phyloP scores from a whole-genome alignment of 2,113 vertebrate species.

The Dolichallabes microphthalmus region DNA sequence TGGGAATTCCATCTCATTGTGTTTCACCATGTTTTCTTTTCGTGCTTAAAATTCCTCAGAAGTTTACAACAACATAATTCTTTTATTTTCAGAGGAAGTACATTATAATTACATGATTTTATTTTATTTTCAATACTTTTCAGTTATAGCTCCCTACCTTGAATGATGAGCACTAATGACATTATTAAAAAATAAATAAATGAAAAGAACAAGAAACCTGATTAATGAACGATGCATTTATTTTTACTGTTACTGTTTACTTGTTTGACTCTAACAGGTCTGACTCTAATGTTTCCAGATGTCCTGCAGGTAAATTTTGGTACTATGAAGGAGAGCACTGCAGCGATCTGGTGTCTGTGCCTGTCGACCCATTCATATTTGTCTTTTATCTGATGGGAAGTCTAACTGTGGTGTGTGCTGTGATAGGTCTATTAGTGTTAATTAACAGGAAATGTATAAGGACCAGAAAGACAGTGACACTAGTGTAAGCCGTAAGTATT shows the following conservation, averaged over 20 bases:
- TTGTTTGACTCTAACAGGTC: background rate
- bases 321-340: conserved; percentile 77
- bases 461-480: conserved; percentile 71
- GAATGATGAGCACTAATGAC: background rate
- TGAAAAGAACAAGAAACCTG: background rate
- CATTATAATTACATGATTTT: background rate
- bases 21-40: background rate
- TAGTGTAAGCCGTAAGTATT: conserved; percentile 74
- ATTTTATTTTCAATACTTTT: background rate
- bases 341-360: conserved; percentile 74
- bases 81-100: background rate
- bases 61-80: background rate
- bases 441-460: conserved; percentile 77
- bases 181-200: background rate
- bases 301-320: conserved; percentile 75
- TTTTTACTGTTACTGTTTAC: background rate
- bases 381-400: conserved; percentile 71
- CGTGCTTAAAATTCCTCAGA: background rate
- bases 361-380: conserved; percentile 69
- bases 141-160: background rate
- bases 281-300: conserved; percentile 68
- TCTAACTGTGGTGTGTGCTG: conserved; percentile 72
- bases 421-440: conserved; percentile 74
- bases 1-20: background rate
- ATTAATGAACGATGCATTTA: background rate